Evolutionary conservation across 2,888 invertebrate genomes (phyloP).

Genomic region (Nebria salina): DNA sequence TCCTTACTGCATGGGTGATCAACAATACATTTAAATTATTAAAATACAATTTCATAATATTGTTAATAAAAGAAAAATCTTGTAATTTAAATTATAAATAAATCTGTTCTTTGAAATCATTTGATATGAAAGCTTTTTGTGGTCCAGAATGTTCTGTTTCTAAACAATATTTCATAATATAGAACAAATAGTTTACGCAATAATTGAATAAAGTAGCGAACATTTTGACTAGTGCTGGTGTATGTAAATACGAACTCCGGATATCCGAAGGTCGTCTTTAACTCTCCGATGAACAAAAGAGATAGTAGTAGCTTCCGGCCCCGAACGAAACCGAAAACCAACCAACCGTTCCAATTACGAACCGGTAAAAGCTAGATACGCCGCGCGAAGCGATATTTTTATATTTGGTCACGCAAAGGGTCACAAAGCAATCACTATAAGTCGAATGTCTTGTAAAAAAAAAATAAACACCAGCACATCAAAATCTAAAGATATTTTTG

Average conservation of each 20-base stretch:
- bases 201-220: not conserved
- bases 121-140: too few species aligned
- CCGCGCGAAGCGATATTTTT: not conserved
- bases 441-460: not conserved
- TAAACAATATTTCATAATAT: too few species aligned
- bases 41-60: not conserved
- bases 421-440: not conserved
- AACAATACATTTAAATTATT: not conserved
- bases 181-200: too few species aligned
- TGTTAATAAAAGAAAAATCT: not conserved
- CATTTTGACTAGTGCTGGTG: constrained; percentile 4
- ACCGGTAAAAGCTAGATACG: not conserved
- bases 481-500: not conserved
- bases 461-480: not conserved
- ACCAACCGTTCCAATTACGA: not conserved
- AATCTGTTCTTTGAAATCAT: too few species aligned
- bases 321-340: constrained; percentile 22
- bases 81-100: too few species aligned
- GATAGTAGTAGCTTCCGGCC: constrained; percentile 32
- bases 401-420: not conserved
- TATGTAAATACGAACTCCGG: constrained; percentile 16
- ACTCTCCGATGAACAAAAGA: constrained; percentile 26
- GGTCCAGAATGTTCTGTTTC: too few species aligned
- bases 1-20: not conserved
- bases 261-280: constrained; percentile 36